phyloP scores from a whole-genome alignment of 2,888 invertebrate species.

The Apeira syringaria region DNA sequence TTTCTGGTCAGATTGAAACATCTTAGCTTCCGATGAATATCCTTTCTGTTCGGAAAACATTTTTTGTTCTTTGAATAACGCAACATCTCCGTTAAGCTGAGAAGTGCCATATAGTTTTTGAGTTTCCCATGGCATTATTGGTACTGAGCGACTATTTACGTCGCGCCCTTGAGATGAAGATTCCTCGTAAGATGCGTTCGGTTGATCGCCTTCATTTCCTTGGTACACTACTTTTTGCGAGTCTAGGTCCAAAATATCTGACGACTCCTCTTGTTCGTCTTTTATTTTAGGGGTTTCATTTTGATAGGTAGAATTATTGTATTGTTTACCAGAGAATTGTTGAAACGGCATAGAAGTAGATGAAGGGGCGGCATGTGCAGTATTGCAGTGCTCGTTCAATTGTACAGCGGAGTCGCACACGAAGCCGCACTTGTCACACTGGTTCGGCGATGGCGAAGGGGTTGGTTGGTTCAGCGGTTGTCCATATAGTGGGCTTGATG shows the following conservation, averaged over 20 bases:
- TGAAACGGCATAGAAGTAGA: constrained; percentile 78
- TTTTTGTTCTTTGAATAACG: constrained; percentile 78
- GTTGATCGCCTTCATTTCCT: constrained; percentile 81
- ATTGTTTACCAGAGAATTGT: constrained; percentile 77
- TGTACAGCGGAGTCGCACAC: constrained; percentile 90
- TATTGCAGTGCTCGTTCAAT: constrained; percentile 89
- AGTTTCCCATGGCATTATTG: constrained; percentile 84
- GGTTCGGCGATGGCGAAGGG: constrained; percentile 88
- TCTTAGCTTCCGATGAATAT: constrained; percentile 69
- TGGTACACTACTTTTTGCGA: constrained; percentile 94
- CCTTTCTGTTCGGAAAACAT: constrained; percentile 75
- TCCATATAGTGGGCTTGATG: constrained; percentile 82
- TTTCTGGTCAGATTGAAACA: constrained; percentile 77
- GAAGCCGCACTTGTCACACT: constrained; percentile 93
- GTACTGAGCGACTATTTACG: constrained; percentile 78
- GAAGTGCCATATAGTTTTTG: constrained; percentile 72
- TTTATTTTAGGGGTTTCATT: constrained; percentile 80
- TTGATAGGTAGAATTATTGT: constrained; percentile 69
- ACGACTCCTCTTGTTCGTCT: constrained; percentile 88
- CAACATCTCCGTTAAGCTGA: constrained; percentile 76
- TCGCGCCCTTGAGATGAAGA: constrained; percentile 64
- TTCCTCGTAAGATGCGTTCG: constrained; percentile 66
- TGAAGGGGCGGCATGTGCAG: constrained; percentile 83
- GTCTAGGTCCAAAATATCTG: constrained; percentile 93
- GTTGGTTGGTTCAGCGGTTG: constrained; percentile 86